A percentile compares a stretch with the other conserved stretches of the same genome.
Evolutionary conservation across 2,113 vertebrate species (phyloP).

Genomic region (Pavo muticus): DNA sequence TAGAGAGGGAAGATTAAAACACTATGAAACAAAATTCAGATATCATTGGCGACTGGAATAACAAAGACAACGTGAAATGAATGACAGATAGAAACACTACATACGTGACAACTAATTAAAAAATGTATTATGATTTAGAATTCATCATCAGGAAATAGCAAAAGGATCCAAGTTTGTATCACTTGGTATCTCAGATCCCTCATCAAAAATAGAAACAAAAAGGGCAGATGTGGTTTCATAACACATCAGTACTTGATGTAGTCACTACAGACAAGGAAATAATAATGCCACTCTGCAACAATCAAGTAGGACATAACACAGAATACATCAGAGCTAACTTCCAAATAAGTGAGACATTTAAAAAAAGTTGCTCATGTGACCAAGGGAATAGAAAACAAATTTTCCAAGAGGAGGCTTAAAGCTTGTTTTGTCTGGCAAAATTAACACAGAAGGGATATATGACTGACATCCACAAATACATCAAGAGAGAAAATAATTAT

Average conservation of each 20-base stretch:
- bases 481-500: neutral
- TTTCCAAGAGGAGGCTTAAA: neutral
- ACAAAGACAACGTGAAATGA: neutral
- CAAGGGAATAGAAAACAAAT: neutral
- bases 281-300: neutral
- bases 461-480: neutral
- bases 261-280: neutral
- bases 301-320: fast-evolving
- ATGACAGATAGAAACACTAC: neutral
- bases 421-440: neutral
- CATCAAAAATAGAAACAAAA: neutral
- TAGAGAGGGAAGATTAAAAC: neutral
- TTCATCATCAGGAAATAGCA: neutral
- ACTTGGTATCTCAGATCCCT: neutral
- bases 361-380: neutral
- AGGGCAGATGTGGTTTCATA: neutral
- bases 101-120: neutral
- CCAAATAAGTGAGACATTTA: neutral
- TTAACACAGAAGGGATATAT: neutral
- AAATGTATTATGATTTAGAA: neutral
- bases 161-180: neutral
- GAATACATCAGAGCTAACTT: neutral
- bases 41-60: neutral
- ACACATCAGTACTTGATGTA: neutral
- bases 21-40: neutral